These are phyloP conservation scores for Stenolophus ochropezus DNA, from an alignment of 2,888 invertebrate genomes.

Conservation along the genomic window DNA sequence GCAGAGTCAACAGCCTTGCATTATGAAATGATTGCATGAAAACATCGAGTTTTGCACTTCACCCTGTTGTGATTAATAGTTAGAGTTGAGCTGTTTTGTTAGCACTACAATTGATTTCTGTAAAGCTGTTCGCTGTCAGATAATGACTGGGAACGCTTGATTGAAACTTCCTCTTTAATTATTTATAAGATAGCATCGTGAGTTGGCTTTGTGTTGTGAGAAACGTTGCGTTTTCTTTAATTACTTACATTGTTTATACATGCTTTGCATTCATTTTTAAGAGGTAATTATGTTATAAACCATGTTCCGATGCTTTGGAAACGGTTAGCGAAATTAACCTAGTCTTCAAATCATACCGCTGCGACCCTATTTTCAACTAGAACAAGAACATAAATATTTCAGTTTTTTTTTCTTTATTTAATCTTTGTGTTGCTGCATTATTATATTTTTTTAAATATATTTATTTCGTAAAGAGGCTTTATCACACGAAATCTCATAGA, in stretches of 20 bases:
- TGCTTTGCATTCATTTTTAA: background rate
- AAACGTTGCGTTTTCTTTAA: conserved; percentile 30
- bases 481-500: too few relatives aligned
- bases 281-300: background rate
- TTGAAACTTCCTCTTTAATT: conserved; percentile 32
- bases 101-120: conserved; percentile 19
- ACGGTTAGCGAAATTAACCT: too few relatives aligned
- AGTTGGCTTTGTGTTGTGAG: background rate
- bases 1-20: background rate
- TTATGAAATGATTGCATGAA: conserved; percentile 14
- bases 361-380: too few relatives aligned
- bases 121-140: background rate
- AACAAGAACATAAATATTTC: too few relatives aligned
- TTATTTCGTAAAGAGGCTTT: too few relatives aligned
- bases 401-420: too few relatives aligned
- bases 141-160: conserved; percentile 25
- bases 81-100: conserved; percentile 18
- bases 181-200: conserved; percentile 21
- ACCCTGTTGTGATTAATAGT: conserved; percentile 22
- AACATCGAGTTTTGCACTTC: conserved; percentile 17
- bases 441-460: too few relatives aligned
- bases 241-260: conserved; percentile 3
- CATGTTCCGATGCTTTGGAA: too few relatives aligned
- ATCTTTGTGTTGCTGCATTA: too few relatives aligned
- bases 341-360: too few relatives aligned